Evolutionary conservation across 2,888 invertebrate genomes (phyloP).

Genomic region (Sminthurides aquaticus): DNA sequence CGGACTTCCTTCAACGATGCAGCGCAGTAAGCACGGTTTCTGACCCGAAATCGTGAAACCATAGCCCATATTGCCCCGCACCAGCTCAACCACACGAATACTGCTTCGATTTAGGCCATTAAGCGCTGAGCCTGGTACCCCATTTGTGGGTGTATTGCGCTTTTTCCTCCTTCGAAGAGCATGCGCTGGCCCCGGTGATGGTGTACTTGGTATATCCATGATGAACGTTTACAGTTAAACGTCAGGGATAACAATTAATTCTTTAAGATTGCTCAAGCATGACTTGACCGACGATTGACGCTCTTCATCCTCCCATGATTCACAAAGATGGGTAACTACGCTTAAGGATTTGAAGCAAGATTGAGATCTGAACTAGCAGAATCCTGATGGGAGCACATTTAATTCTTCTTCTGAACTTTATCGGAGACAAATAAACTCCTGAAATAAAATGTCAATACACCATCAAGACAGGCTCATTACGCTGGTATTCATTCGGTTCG

Average conservation of each 20-base stretch:
- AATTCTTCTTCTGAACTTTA: too few relatives aligned
- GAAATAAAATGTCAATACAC: too few relatives aligned
- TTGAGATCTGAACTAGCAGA: too few relatives aligned
- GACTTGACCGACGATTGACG: background rate
- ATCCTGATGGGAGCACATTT: too few relatives aligned
- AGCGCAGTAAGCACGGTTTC: conserved; percentile 88
- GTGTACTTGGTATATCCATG: conserved; percentile 36
- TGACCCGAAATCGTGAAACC: conserved; percentile 98
- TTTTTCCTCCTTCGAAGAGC: conserved; percentile 34
- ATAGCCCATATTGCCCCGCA: conserved; percentile 79
- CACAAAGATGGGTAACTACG: background rate
- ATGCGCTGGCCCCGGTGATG: conserved; percentile 36
- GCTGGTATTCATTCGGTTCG: too few relatives aligned
- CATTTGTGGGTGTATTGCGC: conserved; percentile 30
- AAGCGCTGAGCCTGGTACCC: conserved; percentile 37
- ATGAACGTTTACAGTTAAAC: background rate
- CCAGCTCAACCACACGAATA: conserved; percentile 74
- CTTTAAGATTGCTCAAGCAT: too few relatives aligned
- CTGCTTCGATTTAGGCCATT: conserved; percentile 46
- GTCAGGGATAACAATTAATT: too few relatives aligned
- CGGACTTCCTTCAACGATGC: conserved; percentile 81
- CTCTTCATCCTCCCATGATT: background rate
- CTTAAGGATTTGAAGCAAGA: too few relatives aligned
- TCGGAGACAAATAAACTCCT: too few relatives aligned
- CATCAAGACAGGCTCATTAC: too few relatives aligned